A percentile compares a stretch with the other conserved stretches of the same genome.
phyloP scores from a whole-genome alignment of 2,888 invertebrate species.

The Eilema sororculum region DNA sequence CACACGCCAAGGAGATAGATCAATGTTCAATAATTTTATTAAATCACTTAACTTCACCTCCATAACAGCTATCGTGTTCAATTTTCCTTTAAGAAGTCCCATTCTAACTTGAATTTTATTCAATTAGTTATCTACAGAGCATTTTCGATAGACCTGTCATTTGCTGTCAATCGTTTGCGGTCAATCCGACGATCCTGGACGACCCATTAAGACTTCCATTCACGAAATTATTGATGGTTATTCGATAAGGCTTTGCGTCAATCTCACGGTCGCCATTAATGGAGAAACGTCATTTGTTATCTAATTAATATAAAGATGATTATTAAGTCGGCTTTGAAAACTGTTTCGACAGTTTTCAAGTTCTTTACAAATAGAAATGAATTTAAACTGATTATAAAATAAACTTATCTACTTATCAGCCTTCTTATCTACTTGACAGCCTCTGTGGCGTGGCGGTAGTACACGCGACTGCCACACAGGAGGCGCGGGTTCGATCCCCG shows the following conservation, averaged over 20 bases:
- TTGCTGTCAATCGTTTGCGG: neutral
- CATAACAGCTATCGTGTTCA: neutral
- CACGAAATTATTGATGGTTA: conserved; percentile 3
- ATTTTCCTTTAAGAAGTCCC: neutral
- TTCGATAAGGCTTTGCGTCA: conserved; percentile 23
- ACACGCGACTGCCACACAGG: too few species aligned
- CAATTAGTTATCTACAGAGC: neutral
- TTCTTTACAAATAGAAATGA: neutral
- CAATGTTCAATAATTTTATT: too few species aligned
- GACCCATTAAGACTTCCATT: conserved; percentile 10
- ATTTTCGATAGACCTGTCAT: neutral
- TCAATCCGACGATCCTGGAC: conserved; percentile 1
- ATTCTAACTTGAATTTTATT: neutral
- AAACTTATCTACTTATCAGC: neutral
- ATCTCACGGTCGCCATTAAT: conserved; percentile 14
- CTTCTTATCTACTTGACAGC: too few species aligned
- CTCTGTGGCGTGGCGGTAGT: too few species aligned
- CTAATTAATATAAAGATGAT: conserved; percentile 10
- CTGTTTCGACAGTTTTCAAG: neutral
- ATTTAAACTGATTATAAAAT: neutral
- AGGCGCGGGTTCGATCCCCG: too few species aligned
- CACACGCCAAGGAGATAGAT: too few species aligned
- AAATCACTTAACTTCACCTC: neutral
- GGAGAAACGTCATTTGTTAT: conserved; percentile 5
- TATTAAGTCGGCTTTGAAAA: neutral